Evolutionary conservation across 2,888 invertebrate species (phyloP).

Genomic region (Acanthacorydalis orientalis): DNA sequence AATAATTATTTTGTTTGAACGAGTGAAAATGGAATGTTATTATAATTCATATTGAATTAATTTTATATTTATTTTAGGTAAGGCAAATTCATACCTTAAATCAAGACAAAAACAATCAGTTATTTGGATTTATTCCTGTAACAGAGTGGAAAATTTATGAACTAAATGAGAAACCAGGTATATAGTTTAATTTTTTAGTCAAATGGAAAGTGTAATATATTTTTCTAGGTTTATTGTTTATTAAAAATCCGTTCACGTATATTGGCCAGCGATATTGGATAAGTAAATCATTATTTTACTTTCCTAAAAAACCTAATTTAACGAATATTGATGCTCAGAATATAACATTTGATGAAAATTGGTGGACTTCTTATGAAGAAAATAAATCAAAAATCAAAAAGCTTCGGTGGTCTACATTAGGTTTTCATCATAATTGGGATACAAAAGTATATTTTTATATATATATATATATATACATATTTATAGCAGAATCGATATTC

Average conservation of each 20-base stretch:
- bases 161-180: conserved; percentile 42
- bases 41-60: background rate
- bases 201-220: conserved; percentile 2
- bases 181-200: conserved; percentile 7
- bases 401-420: conserved; percentile 87
- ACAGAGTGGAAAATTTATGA: conserved; percentile 45
- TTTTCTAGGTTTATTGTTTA: conserved; percentile 51
- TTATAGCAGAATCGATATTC: conserved; percentile 12
- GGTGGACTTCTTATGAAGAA: conserved; percentile 45
- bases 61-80: conserved; percentile 18
- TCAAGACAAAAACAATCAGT: conserved; percentile 8
- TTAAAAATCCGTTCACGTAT: conserved; percentile 67
- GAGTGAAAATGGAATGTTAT: too few relatives aligned
- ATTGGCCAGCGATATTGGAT: conserved; percentile 74
- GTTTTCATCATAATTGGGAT: conserved; percentile 97
- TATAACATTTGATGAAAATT: conserved; percentile 27
- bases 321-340: conserved; percentile 44
- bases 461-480: conserved; percentile 4
- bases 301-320: conserved; percentile 55
- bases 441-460: conserved; percentile 48
- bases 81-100: conserved; percentile 13
- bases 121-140: conserved; percentile 27
- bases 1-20: too few relatives aligned
- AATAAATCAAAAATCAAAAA: conserved; percentile 25
- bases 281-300: conserved; percentile 55